These are phyloP conservation scores for Chroicocephalus ridibundus DNA, from an alignment of 2,113 vertebrate genomes.

Conservation along the genomic window DNA sequence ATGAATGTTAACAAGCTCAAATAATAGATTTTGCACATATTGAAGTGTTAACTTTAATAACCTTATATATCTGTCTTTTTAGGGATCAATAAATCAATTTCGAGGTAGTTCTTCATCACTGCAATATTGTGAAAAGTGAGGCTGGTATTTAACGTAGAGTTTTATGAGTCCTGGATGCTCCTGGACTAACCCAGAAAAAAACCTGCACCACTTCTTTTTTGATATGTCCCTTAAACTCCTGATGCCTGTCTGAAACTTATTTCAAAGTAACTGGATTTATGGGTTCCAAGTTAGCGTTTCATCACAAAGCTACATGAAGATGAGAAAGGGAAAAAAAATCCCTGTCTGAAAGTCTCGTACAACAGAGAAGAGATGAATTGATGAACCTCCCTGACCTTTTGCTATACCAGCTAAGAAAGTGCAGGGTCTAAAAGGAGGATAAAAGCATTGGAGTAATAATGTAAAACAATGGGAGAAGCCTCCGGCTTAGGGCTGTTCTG, in stretches of 20 bases:
- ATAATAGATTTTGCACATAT: conserved; percentile 23
- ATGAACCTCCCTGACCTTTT: background rate
- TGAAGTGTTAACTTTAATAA: conserved; percentile 17
- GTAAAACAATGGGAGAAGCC: background rate
- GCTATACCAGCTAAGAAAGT: background rate
- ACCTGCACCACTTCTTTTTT: background rate
- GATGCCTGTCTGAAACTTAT: background rate
- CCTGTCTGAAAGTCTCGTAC: background rate
- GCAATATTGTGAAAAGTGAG: background rate
- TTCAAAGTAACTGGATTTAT: conserved; percentile 23
- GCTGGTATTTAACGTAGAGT: conserved; percentile 12
- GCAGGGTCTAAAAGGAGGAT: background rate
- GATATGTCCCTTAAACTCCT: background rate
- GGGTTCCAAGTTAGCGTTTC: background rate
- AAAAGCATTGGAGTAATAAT: background rate
- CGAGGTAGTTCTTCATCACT: background rate
- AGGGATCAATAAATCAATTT: conserved; percentile 36
- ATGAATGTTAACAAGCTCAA: background rate
- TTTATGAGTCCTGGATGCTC: background rate
- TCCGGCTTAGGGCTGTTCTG: background rate
- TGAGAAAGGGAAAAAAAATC: background rate
- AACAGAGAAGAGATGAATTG: background rate
- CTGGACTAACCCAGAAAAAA: conserved; percentile 1
- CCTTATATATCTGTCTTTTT: conserved; percentile 27
- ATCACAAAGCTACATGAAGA: background rate